Evolutionary conservation across 2,113 vertebrate genomes (phyloP).

Genomic region (Thalassarche chlororhynchos): DNA sequence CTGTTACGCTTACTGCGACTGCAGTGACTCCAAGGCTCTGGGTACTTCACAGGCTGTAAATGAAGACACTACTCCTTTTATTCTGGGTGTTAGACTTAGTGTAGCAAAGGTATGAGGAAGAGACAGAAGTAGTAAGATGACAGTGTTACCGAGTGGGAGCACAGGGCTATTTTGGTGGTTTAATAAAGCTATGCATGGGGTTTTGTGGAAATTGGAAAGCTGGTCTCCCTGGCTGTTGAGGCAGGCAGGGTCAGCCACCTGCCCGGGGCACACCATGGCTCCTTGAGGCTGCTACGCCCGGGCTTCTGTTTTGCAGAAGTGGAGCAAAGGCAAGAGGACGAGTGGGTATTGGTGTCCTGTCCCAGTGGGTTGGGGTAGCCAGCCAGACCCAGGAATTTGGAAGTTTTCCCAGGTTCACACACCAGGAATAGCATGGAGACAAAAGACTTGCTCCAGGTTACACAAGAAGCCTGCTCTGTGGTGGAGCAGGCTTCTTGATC

Average conservation of each 20-base stretch:
- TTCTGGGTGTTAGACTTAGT: not conserved
- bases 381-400: not conserved
- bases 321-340: not conserved
- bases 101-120: not conserved
- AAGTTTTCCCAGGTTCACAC: not conserved
- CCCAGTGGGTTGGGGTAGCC: not conserved
- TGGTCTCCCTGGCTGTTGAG: not conserved
- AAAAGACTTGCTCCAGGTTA: not conserved
- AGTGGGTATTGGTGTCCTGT: not conserved
- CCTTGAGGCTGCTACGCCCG: fast-evolving
- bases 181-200: not conserved
- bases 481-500: not conserved
- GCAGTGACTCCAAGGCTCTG: not conserved
- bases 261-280: not conserved
- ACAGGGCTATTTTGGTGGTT: not conserved
- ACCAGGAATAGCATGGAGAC: not conserved
- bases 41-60: not conserved
- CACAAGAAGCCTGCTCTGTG: not conserved
- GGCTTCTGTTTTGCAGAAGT: not conserved
- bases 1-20: not conserved
- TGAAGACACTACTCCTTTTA: not conserved
- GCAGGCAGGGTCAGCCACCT: not conserved
- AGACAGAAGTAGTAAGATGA: not conserved
- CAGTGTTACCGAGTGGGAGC: not conserved
- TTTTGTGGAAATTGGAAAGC: not conserved